Base-by-base conservation (phyloP, 2,888 invertebrate genomes). In the Gryllus longicercus region DNA sequence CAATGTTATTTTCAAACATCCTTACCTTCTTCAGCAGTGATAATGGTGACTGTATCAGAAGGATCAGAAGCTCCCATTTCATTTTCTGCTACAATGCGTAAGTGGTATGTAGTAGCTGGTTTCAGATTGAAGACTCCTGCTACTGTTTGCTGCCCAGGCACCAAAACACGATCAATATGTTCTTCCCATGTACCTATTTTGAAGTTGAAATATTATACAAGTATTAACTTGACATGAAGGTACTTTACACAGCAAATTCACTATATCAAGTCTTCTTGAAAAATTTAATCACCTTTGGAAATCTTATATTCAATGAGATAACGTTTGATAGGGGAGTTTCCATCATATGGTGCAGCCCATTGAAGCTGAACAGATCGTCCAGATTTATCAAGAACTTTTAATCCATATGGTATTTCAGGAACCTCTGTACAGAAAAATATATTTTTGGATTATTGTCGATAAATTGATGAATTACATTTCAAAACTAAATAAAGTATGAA, bases 231-330 rank as follows among this genome's bases (percentile, higher is more conserved):
- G 38, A 38, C 8, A 38, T 38, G 5, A 38, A 38, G 38, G 38
- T 5, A 8, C 38, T 38, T 38, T 38, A 8, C 38, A 38, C 38
- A 38, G 5, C 5, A 38, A 38, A 10, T 38, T 38, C 38, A 38
- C 21, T 12, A 50, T 2, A 38, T 78, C 18, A 50, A 21, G 16
- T 38, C 51, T 38, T 50, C 38, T 79, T 78, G 10, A 50, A 50
- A 14, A 11, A 50, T 79, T n/a, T 51, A 21, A 83, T 82, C 83
- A 86, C 87, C 87, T 84, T 87, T 86, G 51, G 87, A 85, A 83
- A 95, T 93, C 88, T 96, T 96, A 88, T 96, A 96, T 87, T 96
- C 96, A 86, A 97, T 96, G 82, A 95, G 92, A 88, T 95, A 96
- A 87, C 94, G 92, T 85, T 93, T 95, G 84, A 96, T 94, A 2